These are phyloP conservation scores for Lepidocolaptes lacrymiger DNA, from an alignment of 2,797 vertebrate genomes.

Conservation along the genomic window DNA sequence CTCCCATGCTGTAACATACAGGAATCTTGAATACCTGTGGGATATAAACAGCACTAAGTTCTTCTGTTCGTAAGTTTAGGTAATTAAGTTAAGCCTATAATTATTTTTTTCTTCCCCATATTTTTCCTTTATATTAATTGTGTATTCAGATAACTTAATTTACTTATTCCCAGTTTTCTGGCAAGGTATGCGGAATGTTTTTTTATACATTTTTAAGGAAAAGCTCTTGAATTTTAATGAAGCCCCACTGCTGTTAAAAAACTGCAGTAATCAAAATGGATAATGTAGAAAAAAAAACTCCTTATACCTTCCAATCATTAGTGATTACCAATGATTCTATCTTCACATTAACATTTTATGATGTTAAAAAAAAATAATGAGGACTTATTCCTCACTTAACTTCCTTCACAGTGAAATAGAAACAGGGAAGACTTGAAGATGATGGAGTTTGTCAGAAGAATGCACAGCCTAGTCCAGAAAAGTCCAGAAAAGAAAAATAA, in stretches of 20 bases:
- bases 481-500: neutral
- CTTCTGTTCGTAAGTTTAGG: neutral
- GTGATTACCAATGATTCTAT: neutral
- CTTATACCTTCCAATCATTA: neutral
- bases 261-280: neutral
- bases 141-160: neutral
- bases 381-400: neutral
- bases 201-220: neutral
- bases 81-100: neutral
- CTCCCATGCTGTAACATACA: neutral
- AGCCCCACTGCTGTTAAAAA: neutral
- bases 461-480: neutral
- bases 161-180: neutral
- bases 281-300: neutral
- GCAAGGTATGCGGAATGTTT: neutral
- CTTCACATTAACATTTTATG: neutral
- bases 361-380: neutral
- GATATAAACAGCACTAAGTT: neutral
- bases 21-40: neutral
- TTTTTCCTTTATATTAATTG: neutral
- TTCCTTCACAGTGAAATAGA: neutral
- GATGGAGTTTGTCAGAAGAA: neutral
- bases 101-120: accelerated
- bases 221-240: neutral
- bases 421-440: neutral